These are phyloP conservation scores for Psilopsiagon aymara DNA, from an alignment of 2,113 vertebrate genomes.

Conservation along the genomic window DNA sequence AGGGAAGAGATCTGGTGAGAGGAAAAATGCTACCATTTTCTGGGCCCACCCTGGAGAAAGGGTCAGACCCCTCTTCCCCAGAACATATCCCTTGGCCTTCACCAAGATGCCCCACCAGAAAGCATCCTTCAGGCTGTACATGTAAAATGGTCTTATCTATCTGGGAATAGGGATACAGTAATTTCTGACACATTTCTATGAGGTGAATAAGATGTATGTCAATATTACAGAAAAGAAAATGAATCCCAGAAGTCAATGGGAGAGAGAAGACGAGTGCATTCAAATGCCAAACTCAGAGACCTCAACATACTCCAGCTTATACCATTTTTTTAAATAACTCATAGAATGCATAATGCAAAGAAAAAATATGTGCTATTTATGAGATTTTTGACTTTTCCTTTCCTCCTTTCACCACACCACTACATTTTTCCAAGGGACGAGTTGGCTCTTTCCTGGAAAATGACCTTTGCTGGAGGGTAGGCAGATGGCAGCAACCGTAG, in stretches of 20 bases:
- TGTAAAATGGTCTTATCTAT: neutral
- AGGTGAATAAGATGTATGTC: neutral
- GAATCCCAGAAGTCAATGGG: neutral
- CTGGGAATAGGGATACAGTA: neutral
- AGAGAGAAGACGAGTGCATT: neutral
- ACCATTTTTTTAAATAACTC: neutral
- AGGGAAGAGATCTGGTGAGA: neutral
- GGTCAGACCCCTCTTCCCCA: neutral
- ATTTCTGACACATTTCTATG: neutral
- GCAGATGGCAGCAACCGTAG: conserved; percentile 6
- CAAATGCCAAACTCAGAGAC: neutral
- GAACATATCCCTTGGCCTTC: neutral
- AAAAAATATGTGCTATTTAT: neutral
- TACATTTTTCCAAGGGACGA: neutral
- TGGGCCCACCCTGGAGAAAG: neutral
- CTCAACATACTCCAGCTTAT: neutral
- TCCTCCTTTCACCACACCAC: neutral
- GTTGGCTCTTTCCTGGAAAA: conserved; percentile 13
- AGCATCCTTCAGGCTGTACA: neutral
- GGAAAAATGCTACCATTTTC: neutral
- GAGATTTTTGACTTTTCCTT: neutral
- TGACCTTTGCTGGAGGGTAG: conserved; percentile 46
- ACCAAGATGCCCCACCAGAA: neutral
- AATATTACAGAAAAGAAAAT: neutral
- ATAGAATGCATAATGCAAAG: neutral